Base-by-base conservation (phyloP, 2,888 invertebrate species). In the Aspidiotus destructor region DNA sequence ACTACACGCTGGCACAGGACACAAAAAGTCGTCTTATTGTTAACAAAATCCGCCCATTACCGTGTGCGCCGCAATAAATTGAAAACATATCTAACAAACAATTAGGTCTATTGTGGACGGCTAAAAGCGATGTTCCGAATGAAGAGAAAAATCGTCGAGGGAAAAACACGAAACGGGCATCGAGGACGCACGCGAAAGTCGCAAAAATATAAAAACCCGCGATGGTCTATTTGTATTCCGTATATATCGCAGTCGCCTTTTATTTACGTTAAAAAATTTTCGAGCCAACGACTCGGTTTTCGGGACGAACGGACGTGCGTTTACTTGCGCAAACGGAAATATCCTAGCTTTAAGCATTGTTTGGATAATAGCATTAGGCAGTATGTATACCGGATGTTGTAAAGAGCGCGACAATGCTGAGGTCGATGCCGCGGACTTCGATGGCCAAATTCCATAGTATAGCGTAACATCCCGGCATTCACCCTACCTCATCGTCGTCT, bases 51-150 rank as follows among this genome's bases (percentile, higher is more conserved):
- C 67, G 60, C 67, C 67, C 67, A 67, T 67, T 67, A 67, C 58
- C 67, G 67, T 67, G 28, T 28, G 44, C 60, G 67, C 60, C 67
- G 67, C 67, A 58, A 67, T 67, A 67, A 67, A 67, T 67, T 67
- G 52, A 67, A 60, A 48, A 67, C 67, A 60, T 67, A 67, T 67
- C 67, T 67, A 58, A 67, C 67, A 60, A 67, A 67, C 67, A 67
- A 67, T 67, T 67, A 67, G 58, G 60, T 67, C 67, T 60, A 67
- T 67, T 67, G 67, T 67, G 58, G 67, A 67, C 58, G 58, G 41
- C 57, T 67, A 67, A 67, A 67, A 67, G 67, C 67, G 67, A 67
- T 67, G 67, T 67, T 67, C 67, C 67, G 60, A 67, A 60, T 67
- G 67, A 67, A 58, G 65, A 65, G 65, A 65, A 65, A 65, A 65